These are phyloP conservation scores for Serinus canaria DNA, from an alignment of 2,113 vertebrate genomes.

Conservation along the genomic window DNA sequence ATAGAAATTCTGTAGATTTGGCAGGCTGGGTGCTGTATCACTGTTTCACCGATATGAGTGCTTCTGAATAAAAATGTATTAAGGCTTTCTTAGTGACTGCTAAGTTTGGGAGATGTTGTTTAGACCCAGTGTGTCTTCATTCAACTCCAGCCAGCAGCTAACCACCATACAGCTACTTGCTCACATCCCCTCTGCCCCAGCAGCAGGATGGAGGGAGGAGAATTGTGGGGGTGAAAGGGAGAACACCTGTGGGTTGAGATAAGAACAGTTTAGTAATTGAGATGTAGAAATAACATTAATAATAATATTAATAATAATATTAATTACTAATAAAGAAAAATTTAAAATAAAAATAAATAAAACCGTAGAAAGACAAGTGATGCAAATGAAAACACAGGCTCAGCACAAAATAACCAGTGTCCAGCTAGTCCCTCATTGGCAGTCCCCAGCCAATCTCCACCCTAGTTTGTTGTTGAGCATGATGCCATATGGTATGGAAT, in stretches of 20 bases:
- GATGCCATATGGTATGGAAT: not conserved
- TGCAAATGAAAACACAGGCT: not conserved
- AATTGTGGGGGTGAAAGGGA: not conserved
- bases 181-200: not conserved
- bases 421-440: not conserved
- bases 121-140: not conserved
- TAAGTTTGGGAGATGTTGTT: not conserved
- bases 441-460: not conserved
- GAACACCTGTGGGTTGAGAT: not conserved
- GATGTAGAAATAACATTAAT: not conserved
- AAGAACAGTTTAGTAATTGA: not conserved
- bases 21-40: not conserved
- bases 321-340: not conserved
- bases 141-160: not conserved
- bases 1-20: not conserved
- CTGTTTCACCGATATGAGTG: not conserved
- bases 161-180: not conserved
- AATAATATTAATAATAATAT: not conserved
- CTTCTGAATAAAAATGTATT: not conserved
- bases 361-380: not conserved
- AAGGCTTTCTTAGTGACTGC: not conserved
- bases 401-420: not conserved
- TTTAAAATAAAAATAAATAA: not conserved
- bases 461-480: not conserved
- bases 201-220: not conserved